Conservation (phyloP, 92 coral and sea anemone genomes). For the Siderastrea siderea region DNA sequence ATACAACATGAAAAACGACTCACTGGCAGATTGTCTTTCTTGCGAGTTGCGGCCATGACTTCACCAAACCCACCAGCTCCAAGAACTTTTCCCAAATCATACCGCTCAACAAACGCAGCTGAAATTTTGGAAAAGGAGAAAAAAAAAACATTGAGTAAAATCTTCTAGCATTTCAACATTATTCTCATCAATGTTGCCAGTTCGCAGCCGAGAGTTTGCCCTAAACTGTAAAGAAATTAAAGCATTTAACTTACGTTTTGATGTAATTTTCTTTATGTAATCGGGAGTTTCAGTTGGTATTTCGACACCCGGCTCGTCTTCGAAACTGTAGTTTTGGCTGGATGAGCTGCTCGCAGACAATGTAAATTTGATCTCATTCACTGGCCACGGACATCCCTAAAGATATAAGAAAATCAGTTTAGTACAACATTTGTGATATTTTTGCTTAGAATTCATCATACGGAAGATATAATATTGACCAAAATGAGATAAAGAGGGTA, state of each 20-base stretch:
- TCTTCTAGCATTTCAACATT: background rate
- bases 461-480: too few species aligned
- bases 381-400: background rate
- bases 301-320: background rate
- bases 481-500: too few species aligned
- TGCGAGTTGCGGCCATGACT: conserved; percentile 23
- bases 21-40: conserved; percentile 24
- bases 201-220: background rate
- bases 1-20: background rate
- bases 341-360: background rate
- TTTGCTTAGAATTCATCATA: too few species aligned
- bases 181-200: background rate
- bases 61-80: conserved; percentile 29
- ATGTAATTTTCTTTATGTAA: background rate
- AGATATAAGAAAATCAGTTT: background rate
- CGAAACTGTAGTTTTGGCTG: background rate
- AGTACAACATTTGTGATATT: background rate
- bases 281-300: conserved; percentile 14
- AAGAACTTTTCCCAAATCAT: conserved; percentile 14
- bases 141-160: too few species aligned
- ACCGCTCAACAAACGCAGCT: conserved; percentile 10
- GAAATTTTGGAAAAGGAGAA: background rate
- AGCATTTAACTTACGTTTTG: background rate
- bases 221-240: background rate
- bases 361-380: background rate